Conservation (phyloP, 2,888 invertebrate species). For the Amorpha juglandis region DNA sequence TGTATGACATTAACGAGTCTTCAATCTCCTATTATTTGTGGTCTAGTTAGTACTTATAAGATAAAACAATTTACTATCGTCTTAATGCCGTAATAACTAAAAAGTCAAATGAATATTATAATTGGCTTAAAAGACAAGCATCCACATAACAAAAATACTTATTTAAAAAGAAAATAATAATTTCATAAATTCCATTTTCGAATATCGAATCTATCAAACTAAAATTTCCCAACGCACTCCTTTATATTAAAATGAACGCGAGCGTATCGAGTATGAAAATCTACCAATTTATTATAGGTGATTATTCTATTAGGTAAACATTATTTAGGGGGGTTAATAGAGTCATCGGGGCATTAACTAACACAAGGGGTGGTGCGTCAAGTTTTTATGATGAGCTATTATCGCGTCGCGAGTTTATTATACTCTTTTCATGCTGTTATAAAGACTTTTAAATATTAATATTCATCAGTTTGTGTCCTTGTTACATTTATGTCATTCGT, state of each 20-base stretch:
- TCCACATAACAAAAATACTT: not conserved
- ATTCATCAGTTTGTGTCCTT: conserved; percentile 1
- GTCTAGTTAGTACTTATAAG: too few relatives aligned
- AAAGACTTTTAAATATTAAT: conserved; percentile 19
- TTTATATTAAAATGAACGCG: conserved; percentile 80
- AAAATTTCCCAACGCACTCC: conserved; percentile 53
- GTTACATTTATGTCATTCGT: not conserved
- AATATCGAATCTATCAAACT: not conserved
- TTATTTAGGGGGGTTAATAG: conserved; percentile 76
- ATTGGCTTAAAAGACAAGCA: not conserved
- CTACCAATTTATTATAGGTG: conserved; percentile 83
- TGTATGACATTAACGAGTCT: too few relatives aligned
- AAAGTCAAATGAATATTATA: too few relatives aligned
- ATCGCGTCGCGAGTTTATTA: conserved; percentile 34
- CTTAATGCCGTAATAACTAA: too few relatives aligned
- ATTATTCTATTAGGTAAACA: conserved; percentile 84
- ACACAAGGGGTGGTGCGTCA: conserved; percentile 49
- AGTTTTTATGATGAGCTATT: conserved; percentile 41
- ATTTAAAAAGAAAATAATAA: not conserved
- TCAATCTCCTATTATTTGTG: too few relatives aligned
- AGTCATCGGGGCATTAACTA: conserved; percentile 73
- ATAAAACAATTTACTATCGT: too few relatives aligned
- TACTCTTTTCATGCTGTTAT: conserved; percentile 17
- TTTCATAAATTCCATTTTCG: not conserved
- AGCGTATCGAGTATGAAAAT: conserved; percentile 80